Percentiles rank a stretch among this genome's conserved stretches.
These are phyloP conservation scores for Bergia puertoricense DNA, from an alignment of 92 coral and sea anemone genomes.

Conservation along the genomic window DNA sequence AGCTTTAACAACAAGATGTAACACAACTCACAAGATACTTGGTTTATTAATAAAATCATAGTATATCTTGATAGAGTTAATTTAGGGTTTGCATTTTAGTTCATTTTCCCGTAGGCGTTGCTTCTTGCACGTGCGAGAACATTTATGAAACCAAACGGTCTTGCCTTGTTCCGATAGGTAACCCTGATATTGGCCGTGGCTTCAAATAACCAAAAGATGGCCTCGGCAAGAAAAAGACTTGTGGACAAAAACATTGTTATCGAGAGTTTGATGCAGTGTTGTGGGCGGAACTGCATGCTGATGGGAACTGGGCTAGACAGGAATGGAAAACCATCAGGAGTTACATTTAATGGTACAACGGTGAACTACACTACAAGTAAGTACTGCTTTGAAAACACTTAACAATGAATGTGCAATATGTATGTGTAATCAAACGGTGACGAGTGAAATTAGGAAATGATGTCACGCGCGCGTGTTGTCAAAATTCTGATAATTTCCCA, in stretches of 20 bases:
- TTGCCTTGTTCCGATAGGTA: background rate
- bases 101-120: background rate
- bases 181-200: conserved; percentile 1
- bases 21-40: too few species aligned
- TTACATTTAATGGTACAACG: conserved; percentile 29
- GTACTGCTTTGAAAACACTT: background rate
- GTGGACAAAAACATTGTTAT: conserved; percentile 22
- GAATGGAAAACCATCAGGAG: conserved; percentile 11
- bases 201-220: background rate
- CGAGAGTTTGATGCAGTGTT: conserved; percentile 39
- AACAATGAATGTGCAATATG: background rate
- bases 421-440: too few species aligned
- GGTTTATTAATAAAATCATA: too few species aligned
- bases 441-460: too few species aligned
- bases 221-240: conserved; percentile 6
- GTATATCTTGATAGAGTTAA: too few species aligned
- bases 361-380: conserved; percentile 14
- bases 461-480: too few species aligned
- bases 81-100: too few species aligned
- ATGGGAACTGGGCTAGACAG: background rate
- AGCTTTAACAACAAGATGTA: too few species aligned
- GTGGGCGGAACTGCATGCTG: conserved; percentile 14
- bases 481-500: too few species aligned
- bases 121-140: background rate
- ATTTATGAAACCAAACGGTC: background rate